These are phyloP conservation scores for Gryon sp. DNA, from an alignment of 1,140 invertebrate species.

Conservation along the genomic window DNA sequence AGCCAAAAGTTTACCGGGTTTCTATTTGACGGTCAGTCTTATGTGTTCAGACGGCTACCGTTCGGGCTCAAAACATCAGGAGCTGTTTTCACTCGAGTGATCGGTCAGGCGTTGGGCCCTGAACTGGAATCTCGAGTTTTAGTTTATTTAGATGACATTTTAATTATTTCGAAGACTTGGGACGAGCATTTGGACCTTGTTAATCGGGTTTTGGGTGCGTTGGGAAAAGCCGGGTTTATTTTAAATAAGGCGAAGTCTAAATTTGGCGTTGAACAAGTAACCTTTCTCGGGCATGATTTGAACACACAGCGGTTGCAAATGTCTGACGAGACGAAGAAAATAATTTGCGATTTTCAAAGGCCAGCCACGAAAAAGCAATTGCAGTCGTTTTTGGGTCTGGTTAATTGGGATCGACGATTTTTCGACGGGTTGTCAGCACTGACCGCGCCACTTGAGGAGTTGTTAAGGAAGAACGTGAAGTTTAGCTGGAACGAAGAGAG, in stretches of 20 bases:
- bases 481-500: background rate
- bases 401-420: conserved; percentile 16
- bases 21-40: background rate
- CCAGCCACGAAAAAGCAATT: background rate
- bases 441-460: background rate
- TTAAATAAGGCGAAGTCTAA: conserved; percentile 1
- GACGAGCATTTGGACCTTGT: background rate
- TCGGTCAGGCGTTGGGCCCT: background rate
- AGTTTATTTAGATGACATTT: conserved; percentile 1
- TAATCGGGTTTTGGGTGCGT: background rate
- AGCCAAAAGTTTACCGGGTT: conserved; percentile 1
- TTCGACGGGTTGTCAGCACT: background rate
- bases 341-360: background rate
- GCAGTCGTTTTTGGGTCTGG: conserved; percentile 4
- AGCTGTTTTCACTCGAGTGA: background rate
- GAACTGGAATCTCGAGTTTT: background rate
- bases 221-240: background rate
- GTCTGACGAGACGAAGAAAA: background rate
- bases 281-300: conserved; percentile 2
- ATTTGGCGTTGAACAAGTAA: background rate
- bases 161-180: background rate
- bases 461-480: background rate
- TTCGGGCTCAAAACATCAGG: conserved; percentile 9
- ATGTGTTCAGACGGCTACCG: background rate
- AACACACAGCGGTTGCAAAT: background rate